phyloP scores from a whole-genome alignment of 2,113 vertebrate genomes.

The Cheilinus undulatus region DNA sequence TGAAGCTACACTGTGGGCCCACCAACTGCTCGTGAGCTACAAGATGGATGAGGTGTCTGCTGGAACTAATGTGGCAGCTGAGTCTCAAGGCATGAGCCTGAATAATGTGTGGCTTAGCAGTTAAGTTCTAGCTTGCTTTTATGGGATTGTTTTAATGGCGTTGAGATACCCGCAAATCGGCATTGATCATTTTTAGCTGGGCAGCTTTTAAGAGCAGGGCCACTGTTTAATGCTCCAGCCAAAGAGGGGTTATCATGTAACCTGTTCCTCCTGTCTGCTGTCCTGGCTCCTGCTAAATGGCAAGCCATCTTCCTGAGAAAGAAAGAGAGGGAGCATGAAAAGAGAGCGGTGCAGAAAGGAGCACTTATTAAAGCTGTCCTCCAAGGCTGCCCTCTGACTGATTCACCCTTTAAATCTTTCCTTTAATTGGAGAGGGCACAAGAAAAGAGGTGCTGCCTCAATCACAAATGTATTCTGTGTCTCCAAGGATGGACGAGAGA shows the following conservation, averaged over 20 bases:
- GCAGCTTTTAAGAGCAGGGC: conserved; percentile 54
- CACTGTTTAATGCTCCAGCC: conserved; percentile 63
- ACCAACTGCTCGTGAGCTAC: conserved; percentile 35
- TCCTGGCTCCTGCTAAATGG: conserved; percentile 68
- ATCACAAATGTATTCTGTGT: conserved; percentile 65
- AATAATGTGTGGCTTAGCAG: conserved; percentile 44
- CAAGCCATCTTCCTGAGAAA: conserved; percentile 56
- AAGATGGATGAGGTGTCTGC: conserved; percentile 62
- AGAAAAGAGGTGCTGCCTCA: conserved; percentile 66
- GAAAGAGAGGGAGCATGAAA: conserved; percentile 50
- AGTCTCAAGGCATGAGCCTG: conserved; percentile 49
- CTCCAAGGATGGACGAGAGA: conserved; percentile 30
- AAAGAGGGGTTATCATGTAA: conserved; percentile 60
- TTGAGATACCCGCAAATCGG: conserved; percentile 36
- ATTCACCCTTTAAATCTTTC: conserved; percentile 81
- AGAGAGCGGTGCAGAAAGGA: conserved; percentile 50
- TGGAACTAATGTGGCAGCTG: conserved; percentile 72
- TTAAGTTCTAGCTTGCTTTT: conserved; percentile 45
- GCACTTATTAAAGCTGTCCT: conserved; percentile 82
- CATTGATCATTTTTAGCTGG: conserved; percentile 57
- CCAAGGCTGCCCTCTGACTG: conserved; percentile 78
- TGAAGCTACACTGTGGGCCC: conserved; percentile 33
- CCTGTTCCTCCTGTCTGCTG: conserved; percentile 62
- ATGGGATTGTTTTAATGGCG: conserved; percentile 49
- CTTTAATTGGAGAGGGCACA: conserved; percentile 83